Base-by-base conservation (phyloP, 2,113 vertebrate species). In the Coptodon rendalli region DNA sequence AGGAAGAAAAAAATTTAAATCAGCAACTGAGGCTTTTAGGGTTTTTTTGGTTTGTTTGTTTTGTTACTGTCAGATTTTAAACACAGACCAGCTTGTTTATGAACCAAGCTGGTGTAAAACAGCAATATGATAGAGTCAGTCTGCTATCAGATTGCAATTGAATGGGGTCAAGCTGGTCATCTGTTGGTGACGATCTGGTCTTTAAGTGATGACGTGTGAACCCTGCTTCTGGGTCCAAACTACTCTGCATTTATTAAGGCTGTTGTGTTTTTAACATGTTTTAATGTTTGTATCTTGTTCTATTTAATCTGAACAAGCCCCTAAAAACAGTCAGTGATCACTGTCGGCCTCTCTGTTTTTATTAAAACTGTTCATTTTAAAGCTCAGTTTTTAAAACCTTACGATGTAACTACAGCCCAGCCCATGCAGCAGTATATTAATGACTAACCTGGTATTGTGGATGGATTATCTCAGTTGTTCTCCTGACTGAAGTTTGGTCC, bases 31-130 rank as follows among this genome's bases (percentile, higher is more conserved):
- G 24, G 14, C 16, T 57, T 27, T 52, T 22, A 2, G 0, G 0
- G 4, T 2, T 8, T 8, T n/a, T 5, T 0, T 2, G 6, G 3
- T 6, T 0, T 0, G 3, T 6, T 0, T 0, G 1, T 24, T 56
- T 59, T 17, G 22, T 31, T 5, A 59, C 56, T 16, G 56, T 29
- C 1, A 0, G 14, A 2, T 59, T 59, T 59, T 17, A 59, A 59
- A 1, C 14, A 31, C 14, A 59, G 27, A 59, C 1, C 56, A 31
- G 31, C 14, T 59, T 59, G 3, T 61, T 34, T 34, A 34, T 61
- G 57, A 61, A 61, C 2, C 9, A 19, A 34, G 57, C 16, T 34
- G 57, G 57, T 31, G 14, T 34, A 34, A 34, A 61, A 19, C 29
- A 6, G 14, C 57, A 66, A 11, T 66, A 38, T 38, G 34, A 22